phyloP scores from a whole-genome alignment of 1,140 invertebrate genomes.

The Chrysopa pallens region DNA sequence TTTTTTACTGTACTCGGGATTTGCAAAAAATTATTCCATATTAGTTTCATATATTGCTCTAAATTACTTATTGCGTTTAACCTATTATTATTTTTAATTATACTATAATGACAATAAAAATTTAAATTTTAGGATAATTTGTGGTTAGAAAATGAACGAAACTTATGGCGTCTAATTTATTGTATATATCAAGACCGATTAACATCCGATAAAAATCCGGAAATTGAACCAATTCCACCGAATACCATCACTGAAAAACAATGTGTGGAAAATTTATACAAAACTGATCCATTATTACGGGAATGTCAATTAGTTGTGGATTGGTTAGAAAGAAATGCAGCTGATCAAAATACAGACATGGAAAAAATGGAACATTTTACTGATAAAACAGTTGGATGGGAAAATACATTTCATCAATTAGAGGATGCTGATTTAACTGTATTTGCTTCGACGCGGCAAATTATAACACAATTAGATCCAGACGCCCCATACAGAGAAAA shows the following conservation, averaged over 20 bases:
- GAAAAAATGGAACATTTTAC: constrained; percentile 50
- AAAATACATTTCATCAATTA: constrained; percentile 75
- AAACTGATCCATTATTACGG: constrained; percentile 44
- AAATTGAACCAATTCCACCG: constrained; percentile 12
- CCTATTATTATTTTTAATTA: too few relatives aligned
- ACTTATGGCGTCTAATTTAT: constrained; percentile 70
- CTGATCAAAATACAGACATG: constrained; percentile 43
- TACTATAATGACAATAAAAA: too few relatives aligned
- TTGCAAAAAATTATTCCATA: too few relatives aligned
- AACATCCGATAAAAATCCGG: constrained; percentile 24
- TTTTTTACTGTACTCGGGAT: too few relatives aligned
- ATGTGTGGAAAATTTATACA: constrained; percentile 38
- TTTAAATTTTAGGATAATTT: constrained; percentile 25
- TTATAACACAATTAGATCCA: constrained; percentile 73
- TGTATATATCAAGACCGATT: constrained; percentile 64
- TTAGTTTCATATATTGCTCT: too few relatives aligned
- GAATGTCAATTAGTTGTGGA: constrained; percentile 77
- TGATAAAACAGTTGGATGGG: constrained; percentile 67
- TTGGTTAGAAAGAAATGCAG: constrained; percentile 75
- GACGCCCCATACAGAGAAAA: constrained; percentile 74
- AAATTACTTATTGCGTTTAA: too few relatives aligned
- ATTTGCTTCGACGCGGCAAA: constrained; percentile 32
- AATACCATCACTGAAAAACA: constrained; percentile 35
- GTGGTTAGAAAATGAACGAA: constrained; percentile 60
- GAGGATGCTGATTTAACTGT: constrained; percentile 31